Conservation (phyloP, 2,888 invertebrate genomes). For the Trypoxylon attenuatum region DNA sequence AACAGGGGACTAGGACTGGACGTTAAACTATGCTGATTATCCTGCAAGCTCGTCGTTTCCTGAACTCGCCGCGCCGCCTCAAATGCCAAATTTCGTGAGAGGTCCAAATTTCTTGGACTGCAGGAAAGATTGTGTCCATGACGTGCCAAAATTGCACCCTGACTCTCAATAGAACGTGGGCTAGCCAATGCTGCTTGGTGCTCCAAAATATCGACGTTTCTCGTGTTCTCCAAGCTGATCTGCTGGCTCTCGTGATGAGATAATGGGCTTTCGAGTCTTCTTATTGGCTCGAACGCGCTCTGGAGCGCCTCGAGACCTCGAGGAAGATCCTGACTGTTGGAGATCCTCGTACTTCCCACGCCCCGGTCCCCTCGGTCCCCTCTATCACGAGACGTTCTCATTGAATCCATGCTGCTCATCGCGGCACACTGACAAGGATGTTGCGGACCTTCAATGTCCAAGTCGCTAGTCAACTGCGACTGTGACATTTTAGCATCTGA, state of each 20-base stretch:
- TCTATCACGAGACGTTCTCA: conserved; percentile 51
- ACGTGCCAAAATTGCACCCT: conserved; percentile 39
- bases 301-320: conserved; percentile 54
- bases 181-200: conserved; percentile 36
- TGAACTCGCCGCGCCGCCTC: conserved; percentile 57
- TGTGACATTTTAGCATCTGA: conserved; percentile 57
- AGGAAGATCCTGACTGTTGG: conserved; percentile 50
- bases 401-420: conserved; percentile 54
- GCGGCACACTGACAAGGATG: conserved; percentile 60
- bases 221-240: conserved; percentile 45
- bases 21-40: conserved; percentile 49
- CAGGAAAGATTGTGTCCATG: conserved; percentile 54
- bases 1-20: conserved; percentile 57
- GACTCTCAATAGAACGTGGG: conserved; percentile 47
- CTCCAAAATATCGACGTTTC: conserved; percentile 50
- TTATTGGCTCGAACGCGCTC: conserved; percentile 57
- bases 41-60: conserved; percentile 49
- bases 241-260: conserved; percentile 54
- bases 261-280: conserved; percentile 52
- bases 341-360: conserved; percentile 51
- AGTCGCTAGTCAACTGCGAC: conserved; percentile 47
- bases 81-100: conserved; percentile 56
- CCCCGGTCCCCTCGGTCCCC: conserved; percentile 51
- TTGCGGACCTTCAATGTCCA: conserved; percentile 54
- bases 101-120: conserved; percentile 55